phyloP scores from a whole-genome alignment of 2,797 vertebrate genomes.

The Apodemus agrarius region DNA sequence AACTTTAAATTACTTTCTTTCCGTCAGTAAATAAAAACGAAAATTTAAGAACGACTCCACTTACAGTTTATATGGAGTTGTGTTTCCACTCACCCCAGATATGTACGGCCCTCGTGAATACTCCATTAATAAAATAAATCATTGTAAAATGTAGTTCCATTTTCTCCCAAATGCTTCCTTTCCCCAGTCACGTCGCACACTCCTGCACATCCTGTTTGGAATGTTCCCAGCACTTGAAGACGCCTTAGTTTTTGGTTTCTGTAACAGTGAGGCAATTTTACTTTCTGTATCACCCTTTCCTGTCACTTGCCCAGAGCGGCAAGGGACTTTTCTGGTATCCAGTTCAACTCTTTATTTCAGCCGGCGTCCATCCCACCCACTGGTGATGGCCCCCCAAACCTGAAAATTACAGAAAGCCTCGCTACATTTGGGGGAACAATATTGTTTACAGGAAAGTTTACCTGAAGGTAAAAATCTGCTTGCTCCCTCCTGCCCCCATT shows the following conservation, averaged over 20 bases:
- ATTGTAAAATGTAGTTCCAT: neutral
- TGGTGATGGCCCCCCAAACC: neutral
- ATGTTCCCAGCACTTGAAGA: neutral
- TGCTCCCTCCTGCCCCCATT: neutral
- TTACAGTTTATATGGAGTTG: neutral
- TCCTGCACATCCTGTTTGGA: neutral
- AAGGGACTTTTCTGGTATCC: neutral
- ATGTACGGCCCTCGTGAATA: neutral
- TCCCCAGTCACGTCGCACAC: neutral
- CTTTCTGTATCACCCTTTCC: conserved; percentile 10
- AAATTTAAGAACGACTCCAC: conserved; percentile 1
- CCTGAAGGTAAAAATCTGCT: neutral
- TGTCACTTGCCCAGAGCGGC: neutral
- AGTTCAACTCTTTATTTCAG: neutral
- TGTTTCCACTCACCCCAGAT: neutral
- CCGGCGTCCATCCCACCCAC: neutral
- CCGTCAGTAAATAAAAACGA: conserved; percentile 10
- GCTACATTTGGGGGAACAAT: neutral
- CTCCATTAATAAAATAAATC: conserved; percentile 16
- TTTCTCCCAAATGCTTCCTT: conserved; percentile 2
- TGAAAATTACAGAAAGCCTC: neutral
- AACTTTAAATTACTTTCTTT: conserved; percentile 19
- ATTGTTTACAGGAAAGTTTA: conserved; percentile 5
- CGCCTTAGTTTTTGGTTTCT: conserved; percentile 41
- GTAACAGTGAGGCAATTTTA: neutral